phyloP scores from a whole-genome alignment of 2,797 vertebrate genomes.

The Rhynchotus rufescens region DNA sequence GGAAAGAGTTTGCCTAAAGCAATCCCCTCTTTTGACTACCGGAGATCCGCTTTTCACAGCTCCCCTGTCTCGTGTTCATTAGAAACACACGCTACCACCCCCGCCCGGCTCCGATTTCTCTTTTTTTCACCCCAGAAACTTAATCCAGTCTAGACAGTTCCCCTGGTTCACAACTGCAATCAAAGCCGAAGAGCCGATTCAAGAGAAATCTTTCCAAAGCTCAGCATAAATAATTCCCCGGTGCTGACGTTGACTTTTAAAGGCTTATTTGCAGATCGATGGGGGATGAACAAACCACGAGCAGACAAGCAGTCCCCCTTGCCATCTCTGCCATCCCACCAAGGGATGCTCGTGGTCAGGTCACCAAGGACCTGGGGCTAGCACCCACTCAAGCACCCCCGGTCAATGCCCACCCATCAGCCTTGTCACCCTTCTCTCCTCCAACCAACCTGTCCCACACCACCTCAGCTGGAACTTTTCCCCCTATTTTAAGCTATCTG shows the following conservation, averaged over 20 bases:
- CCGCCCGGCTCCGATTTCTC: conserved; percentile 27
- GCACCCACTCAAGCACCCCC: background rate
- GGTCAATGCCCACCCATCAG: background rate
- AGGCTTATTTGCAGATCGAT: conserved; percentile 34
- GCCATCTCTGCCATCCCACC: background rate
- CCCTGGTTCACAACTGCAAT: conserved; percentile 47
- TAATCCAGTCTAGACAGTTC: conserved; percentile 72
- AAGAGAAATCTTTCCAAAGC: conserved; percentile 47
- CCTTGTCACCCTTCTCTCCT: background rate
- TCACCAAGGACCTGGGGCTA: background rate
- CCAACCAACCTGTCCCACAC: background rate
- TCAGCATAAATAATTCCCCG: conserved; percentile 54
- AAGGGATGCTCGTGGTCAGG: background rate
- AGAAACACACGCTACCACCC: conserved; percentile 49
- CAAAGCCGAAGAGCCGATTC: conserved; percentile 66
- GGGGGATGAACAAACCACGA: conserved; percentile 44
- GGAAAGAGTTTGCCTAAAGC: conserved; percentile 66
- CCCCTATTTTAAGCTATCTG: background rate
- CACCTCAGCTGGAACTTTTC: background rate
- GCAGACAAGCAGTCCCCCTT: background rate
- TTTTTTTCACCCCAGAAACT: conserved; percentile 59
- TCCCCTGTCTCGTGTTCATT: conserved; percentile 36
- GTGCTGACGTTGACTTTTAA: conserved; percentile 36
- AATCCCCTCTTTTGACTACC: conserved; percentile 71
- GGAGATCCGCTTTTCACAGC: conserved; percentile 46